A percentile compares a stretch with the other conserved stretches of the same genome.
Conservation (phyloP, 2,113 vertebrate genomes). For the Pedetes capensis region DNA sequence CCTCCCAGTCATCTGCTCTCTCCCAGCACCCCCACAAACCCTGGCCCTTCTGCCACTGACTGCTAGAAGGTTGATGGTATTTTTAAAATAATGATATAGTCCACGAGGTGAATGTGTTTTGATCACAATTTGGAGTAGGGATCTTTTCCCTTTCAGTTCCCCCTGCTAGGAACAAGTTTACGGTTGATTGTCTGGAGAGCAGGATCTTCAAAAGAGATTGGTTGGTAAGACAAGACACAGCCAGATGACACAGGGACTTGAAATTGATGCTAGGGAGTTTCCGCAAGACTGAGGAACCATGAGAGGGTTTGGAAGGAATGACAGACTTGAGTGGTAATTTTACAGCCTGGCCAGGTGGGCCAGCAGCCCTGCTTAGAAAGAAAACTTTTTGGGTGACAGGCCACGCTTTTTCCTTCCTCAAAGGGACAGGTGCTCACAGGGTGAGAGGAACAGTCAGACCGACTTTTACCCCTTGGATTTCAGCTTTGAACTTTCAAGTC, state of each 20-base stretch:
- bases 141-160: not conserved
- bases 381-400: not conserved
- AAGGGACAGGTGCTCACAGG: not conserved
- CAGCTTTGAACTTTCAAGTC: not conserved
- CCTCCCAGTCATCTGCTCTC: not conserved
- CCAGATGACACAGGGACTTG: not conserved
- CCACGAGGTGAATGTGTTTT: not conserved
- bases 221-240: not conserved
- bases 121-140: not conserved
- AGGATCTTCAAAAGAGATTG: not conserved
- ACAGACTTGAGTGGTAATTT: not conserved
- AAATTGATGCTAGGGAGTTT: not conserved
- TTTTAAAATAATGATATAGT: not conserved
- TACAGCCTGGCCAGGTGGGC: not conserved
- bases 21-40: not conserved
- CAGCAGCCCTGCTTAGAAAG: not conserved
- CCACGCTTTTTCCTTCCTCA: not conserved
- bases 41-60: not conserved
- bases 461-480: not conserved
- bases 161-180: not conserved
- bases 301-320: not conserved
- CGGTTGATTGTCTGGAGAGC: not conserved
- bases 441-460: not conserved
- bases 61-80: not conserved
- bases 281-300: not conserved